A percentile compares a stretch with the other conserved stretches of the same genome.
These are phyloP conservation scores for Corythaixoides concolor DNA, from an alignment of 2,113 vertebrate species.

Conservation along the genomic window DNA sequence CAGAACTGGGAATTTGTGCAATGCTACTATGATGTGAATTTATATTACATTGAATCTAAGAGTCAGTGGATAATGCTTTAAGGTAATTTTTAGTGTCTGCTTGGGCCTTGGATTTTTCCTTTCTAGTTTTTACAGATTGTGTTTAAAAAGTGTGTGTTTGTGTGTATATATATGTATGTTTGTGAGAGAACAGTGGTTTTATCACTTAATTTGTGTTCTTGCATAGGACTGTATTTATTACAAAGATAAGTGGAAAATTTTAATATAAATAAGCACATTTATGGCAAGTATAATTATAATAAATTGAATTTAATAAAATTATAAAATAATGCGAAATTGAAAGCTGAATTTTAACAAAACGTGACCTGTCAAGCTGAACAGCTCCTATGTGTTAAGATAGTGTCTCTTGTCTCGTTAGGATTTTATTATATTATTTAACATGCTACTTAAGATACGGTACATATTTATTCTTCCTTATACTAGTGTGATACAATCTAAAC, in stretches of 20 bases:
- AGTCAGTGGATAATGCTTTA: neutral
- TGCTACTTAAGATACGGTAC: neutral
- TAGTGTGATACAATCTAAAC: neutral
- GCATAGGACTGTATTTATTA: neutral
- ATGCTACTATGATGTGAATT: neutral
- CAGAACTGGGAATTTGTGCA: neutral
- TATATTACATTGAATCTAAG: neutral
- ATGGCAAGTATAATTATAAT: neutral
- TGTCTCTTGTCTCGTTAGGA: neutral
- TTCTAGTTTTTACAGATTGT: neutral
- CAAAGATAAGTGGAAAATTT: neutral
- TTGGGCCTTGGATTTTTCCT: neutral
- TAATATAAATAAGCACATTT: neutral
- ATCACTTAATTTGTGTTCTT: neutral
- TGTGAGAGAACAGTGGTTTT: neutral
- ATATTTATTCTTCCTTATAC: neutral
- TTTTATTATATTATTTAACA: neutral
- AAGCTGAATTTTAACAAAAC: neutral
- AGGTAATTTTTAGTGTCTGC: neutral
- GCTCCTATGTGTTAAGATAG: neutral
- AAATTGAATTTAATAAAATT: neutral
- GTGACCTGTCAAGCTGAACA: neutral
- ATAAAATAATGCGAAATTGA: neutral
- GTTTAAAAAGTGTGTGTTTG: neutral
- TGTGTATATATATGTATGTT: neutral